A percentile compares a stretch with the other conserved stretches of the same genome.
These are phyloP conservation scores for Siderastrea radians DNA, from an alignment of 92 coral and sea anemone species.

Conservation along the genomic window DNA sequence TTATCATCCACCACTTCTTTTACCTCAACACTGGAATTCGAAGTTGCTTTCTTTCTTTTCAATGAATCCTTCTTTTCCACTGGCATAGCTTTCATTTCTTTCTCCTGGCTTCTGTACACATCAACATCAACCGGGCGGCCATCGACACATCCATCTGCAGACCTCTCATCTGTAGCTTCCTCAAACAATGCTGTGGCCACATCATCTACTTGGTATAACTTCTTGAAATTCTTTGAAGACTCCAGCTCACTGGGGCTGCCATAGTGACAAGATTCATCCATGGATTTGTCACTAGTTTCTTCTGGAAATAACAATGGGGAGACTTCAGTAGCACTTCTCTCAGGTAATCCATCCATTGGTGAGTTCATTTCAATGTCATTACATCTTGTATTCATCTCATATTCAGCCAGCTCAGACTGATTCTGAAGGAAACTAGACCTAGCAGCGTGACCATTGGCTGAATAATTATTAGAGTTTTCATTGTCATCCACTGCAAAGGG, in stretches of 20 bases:
- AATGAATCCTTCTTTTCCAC: slow-evolving; percentile 21
- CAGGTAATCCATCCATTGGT: background rate
- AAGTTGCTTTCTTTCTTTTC: background rate
- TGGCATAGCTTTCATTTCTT: background rate
- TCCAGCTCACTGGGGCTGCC: background rate
- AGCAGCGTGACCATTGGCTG: background rate
- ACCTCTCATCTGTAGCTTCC: background rate
- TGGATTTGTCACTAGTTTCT: slow-evolving; percentile 7
- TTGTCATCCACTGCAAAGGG: background rate
- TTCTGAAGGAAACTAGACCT: background rate
- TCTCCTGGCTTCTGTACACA: background rate
- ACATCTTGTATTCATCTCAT: background rate
- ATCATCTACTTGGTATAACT: background rate
- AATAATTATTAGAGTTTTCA: background rate
- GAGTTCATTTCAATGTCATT: background rate
- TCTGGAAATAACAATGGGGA: slow-evolving; percentile 25
- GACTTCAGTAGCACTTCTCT: background rate
- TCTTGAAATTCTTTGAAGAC: background rate
- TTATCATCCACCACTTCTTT: background rate
- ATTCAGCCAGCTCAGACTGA: background rate
- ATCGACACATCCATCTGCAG: too few relatives aligned
- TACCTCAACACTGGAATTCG: background rate
- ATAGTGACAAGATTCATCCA: background rate
- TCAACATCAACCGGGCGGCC: background rate
- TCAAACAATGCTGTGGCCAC: background rate